Conservation (phyloP, 2,797 vertebrate genomes). For the Vireo griseus region DNA sequence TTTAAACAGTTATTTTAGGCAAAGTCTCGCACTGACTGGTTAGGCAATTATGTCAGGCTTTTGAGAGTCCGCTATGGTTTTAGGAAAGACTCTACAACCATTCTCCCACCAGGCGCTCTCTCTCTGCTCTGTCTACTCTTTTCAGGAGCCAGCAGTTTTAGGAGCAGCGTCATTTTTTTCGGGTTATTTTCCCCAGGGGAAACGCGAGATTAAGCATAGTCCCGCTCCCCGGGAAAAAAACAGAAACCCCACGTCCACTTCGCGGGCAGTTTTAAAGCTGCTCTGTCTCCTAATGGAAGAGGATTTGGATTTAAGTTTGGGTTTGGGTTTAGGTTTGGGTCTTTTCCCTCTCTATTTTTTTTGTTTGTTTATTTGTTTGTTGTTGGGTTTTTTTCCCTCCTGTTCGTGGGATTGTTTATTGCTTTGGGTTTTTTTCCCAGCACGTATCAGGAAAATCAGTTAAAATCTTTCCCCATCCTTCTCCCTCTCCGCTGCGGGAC, state of each 20-base stretch:
- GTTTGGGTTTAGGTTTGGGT: background rate
- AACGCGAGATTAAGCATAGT: background rate
- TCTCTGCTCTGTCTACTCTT: background rate
- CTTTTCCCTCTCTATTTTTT: accelerated
- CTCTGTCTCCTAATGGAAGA: background rate
- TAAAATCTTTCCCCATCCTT: background rate
- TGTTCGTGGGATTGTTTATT: background rate
- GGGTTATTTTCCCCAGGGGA: background rate
- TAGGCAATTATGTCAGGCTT: background rate
- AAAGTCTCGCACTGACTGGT: background rate
- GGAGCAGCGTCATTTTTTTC: background rate
- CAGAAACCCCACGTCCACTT: background rate
- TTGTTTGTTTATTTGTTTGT: background rate
- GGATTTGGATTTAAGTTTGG: background rate
- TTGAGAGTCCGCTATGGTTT: background rate
- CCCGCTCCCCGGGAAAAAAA: background rate
- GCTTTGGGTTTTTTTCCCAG: background rate
- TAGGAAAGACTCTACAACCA: background rate
- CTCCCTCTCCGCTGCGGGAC: accelerated
- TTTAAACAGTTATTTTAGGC: background rate
- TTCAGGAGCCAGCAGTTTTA: background rate
- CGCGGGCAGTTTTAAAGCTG: background rate
- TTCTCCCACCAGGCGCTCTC: background rate
- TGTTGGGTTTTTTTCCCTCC: background rate
- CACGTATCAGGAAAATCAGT: background rate